Evolutionary conservation across 2,113 vertebrate genomes (phyloP), one percentile per base, ranked within the genome.

Genomic region (Plecturocebus donacophilus): DNA sequence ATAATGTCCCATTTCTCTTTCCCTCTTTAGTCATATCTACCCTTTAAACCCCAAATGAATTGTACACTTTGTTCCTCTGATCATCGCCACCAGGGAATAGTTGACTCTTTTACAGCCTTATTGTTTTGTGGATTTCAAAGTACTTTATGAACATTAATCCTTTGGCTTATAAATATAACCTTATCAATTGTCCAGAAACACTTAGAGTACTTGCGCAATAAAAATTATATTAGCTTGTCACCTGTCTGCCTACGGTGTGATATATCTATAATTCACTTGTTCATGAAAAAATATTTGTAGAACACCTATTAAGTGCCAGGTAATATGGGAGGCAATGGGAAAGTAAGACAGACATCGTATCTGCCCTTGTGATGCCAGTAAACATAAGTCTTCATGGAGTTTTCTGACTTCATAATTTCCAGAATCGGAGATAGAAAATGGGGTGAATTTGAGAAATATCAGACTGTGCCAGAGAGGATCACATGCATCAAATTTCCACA

Each of bases 51-150:
- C 16, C 32, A 40, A 13, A 47, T 56, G 38, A 61, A 38, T 23
- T 14, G 21, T 32, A 42, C 12, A 19, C 0, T 35, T 20, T 40
- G 14, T 9, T 64, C 23, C 23, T 73, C 5, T 47, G 42, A 14
- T 76, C 11, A 8, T 49, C 23, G 61, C 54, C 3, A 9, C 35
- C 71, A 1, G 6, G 42, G 40, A 83, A 32, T 5, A 77, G 8
- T 19, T 27, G 54, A 19, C 7, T 85, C 0, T 30, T 56, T 58
- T 14, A 45, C 0, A 6, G 3, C 49, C 25, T 13, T 32, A 17
- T n/a, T 88, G 40, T 90, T 90, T 54, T 94, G 13, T 66, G 68
- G 73, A 75, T 94, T 95, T 92, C 38, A 47, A 49, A 96, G n/a
- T 12, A 13, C 14, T 73, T 64, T 56, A n/a, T 54, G 38, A 71